Conservation (phyloP, 2,113 vertebrate genomes). For the Perca flavescens region DNA sequence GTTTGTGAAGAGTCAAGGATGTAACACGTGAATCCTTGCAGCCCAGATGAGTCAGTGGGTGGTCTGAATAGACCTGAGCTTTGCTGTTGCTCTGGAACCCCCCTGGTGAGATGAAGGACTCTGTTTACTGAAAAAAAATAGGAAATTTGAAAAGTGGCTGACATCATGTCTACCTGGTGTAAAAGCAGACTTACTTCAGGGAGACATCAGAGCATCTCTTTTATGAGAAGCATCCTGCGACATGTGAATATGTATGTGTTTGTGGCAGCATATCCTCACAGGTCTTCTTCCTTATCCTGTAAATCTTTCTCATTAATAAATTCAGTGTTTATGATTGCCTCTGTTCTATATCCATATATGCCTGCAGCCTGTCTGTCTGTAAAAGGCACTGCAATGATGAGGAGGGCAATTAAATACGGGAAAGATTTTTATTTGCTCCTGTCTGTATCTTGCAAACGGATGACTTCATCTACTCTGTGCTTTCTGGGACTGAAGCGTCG, state of each 20-base stretch:
- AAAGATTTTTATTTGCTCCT: neutral
- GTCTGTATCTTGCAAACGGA: conserved; percentile 23
- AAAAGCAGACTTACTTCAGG: conserved; percentile 1
- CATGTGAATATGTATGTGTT: neutral
- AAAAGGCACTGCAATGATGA: neutral
- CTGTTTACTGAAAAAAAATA: conserved; percentile 23
- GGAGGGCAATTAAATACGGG: neutral
- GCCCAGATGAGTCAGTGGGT: conserved; percentile 51
- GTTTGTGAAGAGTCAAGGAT: conserved; percentile 23
- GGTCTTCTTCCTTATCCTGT: neutral
- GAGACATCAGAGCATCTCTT: conserved; percentile 13
- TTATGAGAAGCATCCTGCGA: neutral
- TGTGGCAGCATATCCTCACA: neutral
- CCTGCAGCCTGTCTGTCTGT: neutral
- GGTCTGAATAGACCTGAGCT: conserved; percentile 46
- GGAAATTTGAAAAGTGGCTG: conserved; percentile 8
- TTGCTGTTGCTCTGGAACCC: conserved; percentile 27
- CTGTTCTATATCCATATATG: neutral
- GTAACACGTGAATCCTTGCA: conserved; percentile 17
- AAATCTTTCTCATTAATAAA: neutral
- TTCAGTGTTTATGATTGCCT: neutral
- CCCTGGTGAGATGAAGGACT: conserved; percentile 52
- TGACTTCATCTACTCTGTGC: conserved; percentile 27
- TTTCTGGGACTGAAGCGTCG: neutral
- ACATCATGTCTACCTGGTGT: conserved; percentile 28